Percentiles rank a stretch among this genome's conserved stretches.
Evolutionary conservation across 1,140 invertebrate genomes (phyloP).

Genomic region (Plectrocnemia conspersa): DNA sequence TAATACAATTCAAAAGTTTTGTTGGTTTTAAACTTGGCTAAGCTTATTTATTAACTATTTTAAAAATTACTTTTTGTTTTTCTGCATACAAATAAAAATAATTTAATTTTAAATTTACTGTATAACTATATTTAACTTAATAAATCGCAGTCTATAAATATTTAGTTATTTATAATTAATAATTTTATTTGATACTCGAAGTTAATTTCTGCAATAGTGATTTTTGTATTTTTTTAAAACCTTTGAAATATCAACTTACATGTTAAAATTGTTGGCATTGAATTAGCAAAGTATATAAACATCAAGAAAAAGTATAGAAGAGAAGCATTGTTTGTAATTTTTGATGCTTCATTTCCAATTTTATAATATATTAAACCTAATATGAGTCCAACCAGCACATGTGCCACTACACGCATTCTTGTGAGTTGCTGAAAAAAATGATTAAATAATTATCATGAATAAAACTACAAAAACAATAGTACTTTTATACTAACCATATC

Average conservation of each 20-base stretch:
- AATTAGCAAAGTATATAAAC: conserved; percentile 81
- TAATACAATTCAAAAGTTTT: not conserved
- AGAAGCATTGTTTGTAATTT: conserved; percentile 72
- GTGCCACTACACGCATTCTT: conserved; percentile 65
- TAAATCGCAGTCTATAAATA: too few species aligned
- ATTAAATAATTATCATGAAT: conserved; percentile 7
- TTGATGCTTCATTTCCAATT: conserved; percentile 72
- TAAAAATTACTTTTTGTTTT: too few species aligned
- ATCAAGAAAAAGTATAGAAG: conserved; percentile 80
- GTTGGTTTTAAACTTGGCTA: too few species aligned
- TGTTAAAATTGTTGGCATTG: conserved; percentile 83
- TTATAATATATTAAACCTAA: conserved; percentile 76
- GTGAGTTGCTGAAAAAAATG: conserved; percentile 61
- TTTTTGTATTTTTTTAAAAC: conserved; percentile 1
- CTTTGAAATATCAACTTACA: conserved; percentile 61
- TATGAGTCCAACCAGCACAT: conserved; percentile 70
- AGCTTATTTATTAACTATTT: too few species aligned
- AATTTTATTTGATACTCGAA: not conserved
- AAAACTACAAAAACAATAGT: too few species aligned
- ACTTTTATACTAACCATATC: conserved; percentile 52
- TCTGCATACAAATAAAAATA: too few species aligned
- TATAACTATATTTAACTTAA: too few species aligned
- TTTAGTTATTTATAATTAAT: too few species aligned
- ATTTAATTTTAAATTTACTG: too few species aligned
- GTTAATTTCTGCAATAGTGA: conserved; percentile 1